phyloP scores from a whole-genome alignment of 2,888 invertebrate genomes.

The Coenonympha glycerion region DNA sequence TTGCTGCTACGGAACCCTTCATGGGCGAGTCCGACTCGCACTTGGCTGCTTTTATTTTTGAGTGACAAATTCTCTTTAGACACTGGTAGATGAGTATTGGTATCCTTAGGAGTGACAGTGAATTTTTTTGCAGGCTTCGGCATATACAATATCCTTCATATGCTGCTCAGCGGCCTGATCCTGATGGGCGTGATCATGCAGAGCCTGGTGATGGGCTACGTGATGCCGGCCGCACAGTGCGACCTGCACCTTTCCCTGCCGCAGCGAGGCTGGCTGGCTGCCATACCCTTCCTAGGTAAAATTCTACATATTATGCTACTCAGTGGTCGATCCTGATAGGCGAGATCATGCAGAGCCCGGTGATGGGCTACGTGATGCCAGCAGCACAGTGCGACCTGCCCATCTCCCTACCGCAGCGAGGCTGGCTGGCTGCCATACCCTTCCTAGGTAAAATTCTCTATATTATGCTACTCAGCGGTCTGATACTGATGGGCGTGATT shows the following conservation, averaged over 20 bases:
- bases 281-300: constrained; percentile 80
- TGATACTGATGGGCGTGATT: constrained; percentile 80
- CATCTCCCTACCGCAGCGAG: constrained; percentile 77
- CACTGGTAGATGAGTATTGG: too few relatives aligned
- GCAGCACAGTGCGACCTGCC: constrained; percentile 81
- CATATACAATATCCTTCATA: constrained; percentile 76
- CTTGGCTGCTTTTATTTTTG: too few relatives aligned
- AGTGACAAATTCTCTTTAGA: too few relatives aligned
- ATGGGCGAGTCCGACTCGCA: too few relatives aligned
- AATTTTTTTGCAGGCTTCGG: constrained; percentile 69
- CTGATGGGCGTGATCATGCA: constrained; percentile 82
- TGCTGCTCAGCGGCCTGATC: constrained; percentile 78
- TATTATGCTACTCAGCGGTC: constrained; percentile 74
- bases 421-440: constrained; percentile 79
- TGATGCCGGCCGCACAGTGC: constrained; percentile 81
- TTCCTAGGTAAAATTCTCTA: constrained; percentile 75
- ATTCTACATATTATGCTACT: constrained; percentile 58
- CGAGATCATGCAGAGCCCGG: constrained; percentile 81
- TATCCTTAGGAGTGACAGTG: too few relatives aligned
- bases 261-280: constrained; percentile 79
- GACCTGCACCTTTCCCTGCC: constrained; percentile 78
- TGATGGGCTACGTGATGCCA: constrained; percentile 79
- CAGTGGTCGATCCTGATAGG: constrained; percentile 79
- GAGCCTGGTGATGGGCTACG: constrained; percentile 79
- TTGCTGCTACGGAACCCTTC: too few relatives aligned